Conservation (phyloP, 2,888 invertebrate genomes). For the Pimpla rufipes region DNA sequence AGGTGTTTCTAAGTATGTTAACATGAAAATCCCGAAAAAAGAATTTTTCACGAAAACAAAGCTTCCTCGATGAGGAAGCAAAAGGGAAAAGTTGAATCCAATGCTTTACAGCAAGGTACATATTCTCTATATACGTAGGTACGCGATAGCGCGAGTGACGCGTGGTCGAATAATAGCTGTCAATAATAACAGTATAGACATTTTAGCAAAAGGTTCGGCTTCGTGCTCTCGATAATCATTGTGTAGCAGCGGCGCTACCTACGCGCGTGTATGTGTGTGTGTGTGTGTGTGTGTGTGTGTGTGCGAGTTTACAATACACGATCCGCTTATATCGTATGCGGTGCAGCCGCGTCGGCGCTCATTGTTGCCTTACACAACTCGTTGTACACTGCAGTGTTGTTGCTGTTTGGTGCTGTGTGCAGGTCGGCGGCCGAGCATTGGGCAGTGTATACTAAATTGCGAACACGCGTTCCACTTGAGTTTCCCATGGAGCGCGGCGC, state of each 20-base stretch:
- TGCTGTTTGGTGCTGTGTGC: constrained; percentile 21
- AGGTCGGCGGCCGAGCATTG: too few species aligned
- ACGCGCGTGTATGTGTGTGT: constrained; percentile 27
- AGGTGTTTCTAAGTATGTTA: too few species aligned
- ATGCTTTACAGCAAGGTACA: too few species aligned
- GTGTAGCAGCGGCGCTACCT: constrained; percentile 11
- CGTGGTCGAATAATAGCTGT: constrained; percentile 6
- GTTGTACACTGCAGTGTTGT: constrained; percentile 23
- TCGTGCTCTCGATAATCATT: constrained; percentile 56
- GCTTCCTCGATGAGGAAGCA: too few species aligned
- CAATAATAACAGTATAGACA: constrained; percentile 39
- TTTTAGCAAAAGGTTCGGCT: constrained; percentile 53
- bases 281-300: too few species aligned
- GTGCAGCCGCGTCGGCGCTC: constrained; percentile 44
- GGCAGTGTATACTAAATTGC: constrained; percentile 31
- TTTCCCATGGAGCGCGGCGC: constrained; percentile 51
- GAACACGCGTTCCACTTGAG: constrained; percentile 48
- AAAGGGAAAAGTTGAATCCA: too few species aligned
- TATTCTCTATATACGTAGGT: too few species aligned
- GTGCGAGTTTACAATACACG: too few species aligned
- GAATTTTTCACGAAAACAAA: too few species aligned
- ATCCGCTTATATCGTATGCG: constrained; percentile 46
- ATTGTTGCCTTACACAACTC: constrained; percentile 45
- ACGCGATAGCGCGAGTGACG: neutral
- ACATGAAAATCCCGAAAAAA: too few species aligned